Conservation (phyloP, 2,888 invertebrate genomes). For the Cerastis leucographa region DNA sequence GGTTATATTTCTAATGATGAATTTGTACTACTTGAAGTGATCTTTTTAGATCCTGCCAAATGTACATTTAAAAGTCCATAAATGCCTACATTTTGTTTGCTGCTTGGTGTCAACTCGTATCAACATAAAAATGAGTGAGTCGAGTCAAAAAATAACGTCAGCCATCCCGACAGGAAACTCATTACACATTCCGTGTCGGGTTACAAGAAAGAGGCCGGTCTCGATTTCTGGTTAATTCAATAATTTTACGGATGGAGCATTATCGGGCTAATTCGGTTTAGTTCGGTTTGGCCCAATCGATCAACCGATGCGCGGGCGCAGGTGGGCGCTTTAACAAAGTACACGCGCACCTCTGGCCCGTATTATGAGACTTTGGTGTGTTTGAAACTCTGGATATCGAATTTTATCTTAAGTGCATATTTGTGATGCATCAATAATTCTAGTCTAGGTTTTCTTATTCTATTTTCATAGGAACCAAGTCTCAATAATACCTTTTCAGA, state of each 20-base stretch:
- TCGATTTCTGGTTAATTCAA: conserved; percentile 82
- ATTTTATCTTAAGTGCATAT: not conserved
- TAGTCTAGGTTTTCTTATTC: not conserved
- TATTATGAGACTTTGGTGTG: conserved; percentile 65
- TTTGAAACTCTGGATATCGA: conserved; percentile 18
- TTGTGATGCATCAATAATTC: not conserved
- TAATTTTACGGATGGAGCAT: conserved; percentile 80
- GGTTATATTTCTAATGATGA: not conserved
- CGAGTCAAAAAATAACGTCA: conserved; percentile 37
- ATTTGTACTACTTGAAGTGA: not conserved
- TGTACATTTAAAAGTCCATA: not conserved
- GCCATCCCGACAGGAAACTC: conserved; percentile 74
- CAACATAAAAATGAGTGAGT: conserved; percentile 21
- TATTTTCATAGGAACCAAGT: not conserved
- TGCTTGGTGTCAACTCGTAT: conserved; percentile 33
- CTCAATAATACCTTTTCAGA: not conserved
- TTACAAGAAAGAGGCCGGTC: conserved; percentile 83
- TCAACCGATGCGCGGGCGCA: conserved; percentile 81
- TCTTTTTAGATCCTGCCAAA: not conserved
- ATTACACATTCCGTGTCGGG: conserved; percentile 76
- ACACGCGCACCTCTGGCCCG: conserved; percentile 53
- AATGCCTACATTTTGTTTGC: not conserved
- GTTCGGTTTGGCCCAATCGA: conserved; percentile 80
- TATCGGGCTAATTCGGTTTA: conserved; percentile 81
- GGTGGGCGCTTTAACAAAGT: conserved; percentile 74